Conservation (phyloP, 2,888 invertebrate species). For the Eristalis intricaria region DNA sequence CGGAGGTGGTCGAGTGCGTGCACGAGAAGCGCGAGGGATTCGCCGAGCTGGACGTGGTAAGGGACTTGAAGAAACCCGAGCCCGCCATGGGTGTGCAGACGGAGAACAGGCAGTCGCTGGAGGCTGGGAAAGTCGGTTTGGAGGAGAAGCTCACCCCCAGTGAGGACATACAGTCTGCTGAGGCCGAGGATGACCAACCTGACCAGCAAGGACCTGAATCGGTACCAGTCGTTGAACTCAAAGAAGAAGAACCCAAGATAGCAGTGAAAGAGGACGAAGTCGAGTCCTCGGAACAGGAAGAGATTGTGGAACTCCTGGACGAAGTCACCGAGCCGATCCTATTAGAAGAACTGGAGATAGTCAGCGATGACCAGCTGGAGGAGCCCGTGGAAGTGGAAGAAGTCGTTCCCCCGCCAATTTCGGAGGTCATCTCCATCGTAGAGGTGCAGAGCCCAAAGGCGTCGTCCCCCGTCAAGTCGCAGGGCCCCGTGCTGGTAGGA, state of each 20-base stretch:
- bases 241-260: background rate
- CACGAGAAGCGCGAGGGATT: conserved; percentile 77
- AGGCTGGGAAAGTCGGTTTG: conserved; percentile 33
- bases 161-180: background rate
- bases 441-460: conserved; percentile 15
- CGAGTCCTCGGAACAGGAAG: background rate
- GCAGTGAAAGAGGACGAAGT: background rate
- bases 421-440: conserved; percentile 18
- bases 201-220: background rate
- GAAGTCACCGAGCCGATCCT: background rate
- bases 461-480: background rate
- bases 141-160: conserved; percentile 1
- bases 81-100: conserved; percentile 8
- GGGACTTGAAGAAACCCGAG: conserved; percentile 45
- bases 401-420: background rate
- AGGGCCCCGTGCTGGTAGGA: background rate
- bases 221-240: background rate
- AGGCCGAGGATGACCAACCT: background rate
- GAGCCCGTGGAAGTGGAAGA: conserved; percentile 8
- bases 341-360: background rate
- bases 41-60: conserved; percentile 73
- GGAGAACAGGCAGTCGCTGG: conserved; percentile 45
- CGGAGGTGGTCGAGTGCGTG: conserved; percentile 76
- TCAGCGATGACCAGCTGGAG: background rate
- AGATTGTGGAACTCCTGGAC: background rate